Evolutionary conservation across 2,797 vertebrate species (phyloP), one percentile per base, ranked within the genome.

Genomic region (Sciurus vulgaris): DNA sequence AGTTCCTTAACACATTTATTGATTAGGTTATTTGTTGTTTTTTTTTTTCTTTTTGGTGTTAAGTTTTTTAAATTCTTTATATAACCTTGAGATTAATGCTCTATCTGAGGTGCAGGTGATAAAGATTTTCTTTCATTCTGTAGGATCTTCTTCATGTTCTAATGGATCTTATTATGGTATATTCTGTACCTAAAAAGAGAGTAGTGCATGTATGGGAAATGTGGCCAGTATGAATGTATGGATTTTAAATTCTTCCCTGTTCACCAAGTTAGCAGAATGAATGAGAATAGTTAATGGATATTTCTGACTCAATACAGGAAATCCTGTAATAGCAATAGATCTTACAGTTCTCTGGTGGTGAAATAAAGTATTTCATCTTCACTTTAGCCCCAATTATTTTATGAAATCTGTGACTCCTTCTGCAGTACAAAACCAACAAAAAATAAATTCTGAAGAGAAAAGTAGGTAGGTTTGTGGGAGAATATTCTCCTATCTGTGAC

Each of bases 401-500:
- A 84, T 87, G 44, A 92, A 95, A 47, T 77, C 38, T 65, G 0
- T 78, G 77, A 6, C 14, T 87, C 18, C 17, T 70, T 84, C 30
- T 77, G 33, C 41, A 49, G 0, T 79, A 24, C 2, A 59, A n/a
- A 87, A 76, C 5, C 5, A 73, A 90, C 11, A 22, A 74, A 18
- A 83, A 89, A 49, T 47, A 6, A 89, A 33, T 15, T 81, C 38
- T 92, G 77, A 91, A 56, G 35, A 85, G 20, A 92, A 89, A 83
- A 13, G 86, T 78, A 65, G 3, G 2, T 47, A 63, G 14, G 30
- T 15, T 89, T 76, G 22, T 94, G 33, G 33, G 22, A 79, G 35
- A 89, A 72, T 91, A 89, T 89, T 89, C 97, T 91, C 30, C 38
- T 84, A 24, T 89, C 20, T 92, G 26, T 92, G 88, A 92, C 38